A percentile compares a stretch with the other conserved stretches of the same genome.
phyloP scores from a whole-genome alignment of 1,140 invertebrate genomes.

The Akabosia matsudoensis region DNA sequence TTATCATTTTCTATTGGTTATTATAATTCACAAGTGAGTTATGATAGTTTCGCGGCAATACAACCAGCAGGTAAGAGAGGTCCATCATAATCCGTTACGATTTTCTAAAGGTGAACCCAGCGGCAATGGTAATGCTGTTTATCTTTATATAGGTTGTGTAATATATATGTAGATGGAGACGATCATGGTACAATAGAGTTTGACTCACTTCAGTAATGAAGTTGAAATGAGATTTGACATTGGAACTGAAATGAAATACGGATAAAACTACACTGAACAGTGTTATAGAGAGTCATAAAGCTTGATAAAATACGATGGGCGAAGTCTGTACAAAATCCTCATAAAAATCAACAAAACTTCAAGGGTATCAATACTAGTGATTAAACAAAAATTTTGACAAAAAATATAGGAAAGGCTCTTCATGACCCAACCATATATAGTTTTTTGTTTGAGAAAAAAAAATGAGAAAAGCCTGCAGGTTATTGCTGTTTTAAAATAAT shows the following conservation, averaged over 20 bases:
- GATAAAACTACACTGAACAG: neutral
- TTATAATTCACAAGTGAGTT: no score
- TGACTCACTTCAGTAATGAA: slow-evolving; percentile 19
- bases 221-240: slow-evolving; percentile 17
- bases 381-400: neutral
- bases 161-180: neutral
- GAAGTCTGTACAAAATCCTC: slow-evolving; percentile 14
- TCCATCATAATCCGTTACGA: no score
- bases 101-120: neutral
- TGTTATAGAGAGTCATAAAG: neutral
- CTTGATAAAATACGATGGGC: slow-evolving; percentile 9
- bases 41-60: no score
- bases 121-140: neutral
- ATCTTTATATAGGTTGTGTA: neutral
- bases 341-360: neutral
- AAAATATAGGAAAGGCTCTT: neutral
- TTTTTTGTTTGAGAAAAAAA: neutral
- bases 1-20: no score
- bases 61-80: no score
- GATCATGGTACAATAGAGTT: neutral
- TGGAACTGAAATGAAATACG: neutral
- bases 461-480: neutral
- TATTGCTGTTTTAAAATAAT: neutral
- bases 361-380: neutral
- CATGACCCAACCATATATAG: neutral